Evolutionary conservation across 1,140 invertebrate species (phyloP).

Genomic region (Ephestia elutella): DNA sequence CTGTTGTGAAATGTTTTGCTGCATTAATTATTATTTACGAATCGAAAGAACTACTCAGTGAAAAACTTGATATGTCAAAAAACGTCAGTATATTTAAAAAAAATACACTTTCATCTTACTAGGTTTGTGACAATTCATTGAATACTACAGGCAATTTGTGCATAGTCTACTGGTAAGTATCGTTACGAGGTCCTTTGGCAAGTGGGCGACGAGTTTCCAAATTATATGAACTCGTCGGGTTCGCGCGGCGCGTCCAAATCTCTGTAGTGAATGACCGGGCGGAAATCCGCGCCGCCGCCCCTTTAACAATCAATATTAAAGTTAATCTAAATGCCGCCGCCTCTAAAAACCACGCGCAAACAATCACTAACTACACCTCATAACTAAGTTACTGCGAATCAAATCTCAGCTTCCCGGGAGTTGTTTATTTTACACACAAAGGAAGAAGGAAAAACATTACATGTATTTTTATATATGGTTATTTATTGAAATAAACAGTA

Average conservation of each 20-base stretch:
- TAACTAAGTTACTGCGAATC: conserved; percentile 1
- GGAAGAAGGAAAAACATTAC: conserved; percentile 19
- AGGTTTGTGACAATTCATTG: neutral
- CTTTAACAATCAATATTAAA: conserved; percentile 74
- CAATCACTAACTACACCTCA: conserved; percentile 4
- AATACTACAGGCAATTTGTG: neutral
- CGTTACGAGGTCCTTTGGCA: conserved; percentile 22
- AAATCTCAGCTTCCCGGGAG: conserved; percentile 61
- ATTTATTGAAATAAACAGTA: neutral
- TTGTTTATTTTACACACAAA: conserved; percentile 1
- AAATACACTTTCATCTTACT: neutral
- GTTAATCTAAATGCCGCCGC: neutral
- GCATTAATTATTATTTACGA: neutral
- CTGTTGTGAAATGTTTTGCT: neutral
- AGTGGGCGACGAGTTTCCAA: conserved; percentile 18
- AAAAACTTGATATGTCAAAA: conserved; percentile 6
- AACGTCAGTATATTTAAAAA: conserved; percentile 11
- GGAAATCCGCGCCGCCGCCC: conserved; percentile 83
- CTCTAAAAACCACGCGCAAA: neutral
- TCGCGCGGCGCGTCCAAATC: conserved; percentile 93
- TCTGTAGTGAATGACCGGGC: conserved; percentile 91
- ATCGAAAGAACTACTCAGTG: conserved; percentile 1
- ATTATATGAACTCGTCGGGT: conserved; percentile 86
- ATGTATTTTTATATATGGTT: conserved; percentile 12
- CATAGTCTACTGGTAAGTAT: neutral